phyloP scores from a whole-genome alignment of 2,797 vertebrate species.

The Hylomyscus alleni region DNA sequence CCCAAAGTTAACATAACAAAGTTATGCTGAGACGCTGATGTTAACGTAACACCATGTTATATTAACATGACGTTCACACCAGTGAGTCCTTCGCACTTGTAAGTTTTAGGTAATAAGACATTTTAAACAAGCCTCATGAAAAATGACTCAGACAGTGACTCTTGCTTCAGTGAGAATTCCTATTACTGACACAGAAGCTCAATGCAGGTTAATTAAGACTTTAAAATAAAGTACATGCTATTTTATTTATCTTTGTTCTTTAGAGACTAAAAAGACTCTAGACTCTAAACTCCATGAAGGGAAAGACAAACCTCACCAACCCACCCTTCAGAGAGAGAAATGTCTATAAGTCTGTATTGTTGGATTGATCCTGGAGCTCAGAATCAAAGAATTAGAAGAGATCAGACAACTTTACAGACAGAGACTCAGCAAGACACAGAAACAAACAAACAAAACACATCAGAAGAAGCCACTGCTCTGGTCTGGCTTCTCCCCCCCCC shows the following conservation, averaged over 20 bases:
- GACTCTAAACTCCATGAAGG: not conserved
- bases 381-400: not conserved
- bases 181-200: not conserved
- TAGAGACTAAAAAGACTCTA: not conserved
- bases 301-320: not conserved
- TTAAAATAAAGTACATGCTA: constrained; percentile 36
- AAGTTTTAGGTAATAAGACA: constrained; percentile 39
- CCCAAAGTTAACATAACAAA: not conserved
- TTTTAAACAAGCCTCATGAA: constrained; percentile 38
- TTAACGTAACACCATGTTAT: not conserved
- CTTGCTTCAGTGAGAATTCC: constrained; percentile 11
- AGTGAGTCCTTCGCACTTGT: not conserved
- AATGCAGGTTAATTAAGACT: constrained; percentile 11
- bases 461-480: too few relatives aligned
- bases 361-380: not conserved
- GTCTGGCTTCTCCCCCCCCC: not conserved
- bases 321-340: not conserved
- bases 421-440: not conserved
- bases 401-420: not conserved
- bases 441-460: not conserved
- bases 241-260: not conserved
- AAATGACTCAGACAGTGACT: constrained; percentile 51
- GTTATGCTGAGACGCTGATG: not conserved
- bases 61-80: not conserved
- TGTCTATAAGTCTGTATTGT: not conserved